A percentile compares a stretch with the other conserved stretches of the same genome.
Conservation (phyloP, 2,113 vertebrate species). For the Thalassoma bifasciatum region DNA sequence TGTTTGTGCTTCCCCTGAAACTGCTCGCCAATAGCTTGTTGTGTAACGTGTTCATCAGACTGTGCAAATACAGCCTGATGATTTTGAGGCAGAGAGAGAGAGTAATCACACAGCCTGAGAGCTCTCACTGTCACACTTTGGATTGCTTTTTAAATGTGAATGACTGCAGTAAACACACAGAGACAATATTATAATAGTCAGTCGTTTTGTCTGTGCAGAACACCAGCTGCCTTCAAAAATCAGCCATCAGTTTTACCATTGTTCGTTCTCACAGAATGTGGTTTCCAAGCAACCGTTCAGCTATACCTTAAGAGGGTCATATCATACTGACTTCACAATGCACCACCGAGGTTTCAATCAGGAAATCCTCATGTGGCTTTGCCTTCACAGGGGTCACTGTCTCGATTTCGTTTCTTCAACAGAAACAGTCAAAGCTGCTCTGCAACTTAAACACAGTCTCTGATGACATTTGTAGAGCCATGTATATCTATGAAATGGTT, state of each 20-base stretch:
- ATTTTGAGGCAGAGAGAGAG: constrained; percentile 8
- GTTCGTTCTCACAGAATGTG: not conserved
- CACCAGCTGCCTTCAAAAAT: not conserved
- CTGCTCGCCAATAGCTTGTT: not conserved
- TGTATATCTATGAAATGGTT: no score
- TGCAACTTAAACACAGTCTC: no score
- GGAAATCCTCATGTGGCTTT: no score
- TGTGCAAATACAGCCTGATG: constrained; percentile 20
- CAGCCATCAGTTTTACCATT: not conserved
- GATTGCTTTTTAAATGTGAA: constrained; percentile 7
- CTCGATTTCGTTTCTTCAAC: no score
- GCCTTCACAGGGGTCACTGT: no score
- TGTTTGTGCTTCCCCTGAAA: not conserved
- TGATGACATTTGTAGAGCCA: no score
- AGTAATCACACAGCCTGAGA: constrained; percentile 1
- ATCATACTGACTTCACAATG: not conserved
- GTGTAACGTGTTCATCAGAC: constrained; percentile 10
- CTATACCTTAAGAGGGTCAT: not conserved
- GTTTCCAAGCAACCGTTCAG: not conserved
- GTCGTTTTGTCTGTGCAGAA: not conserved
- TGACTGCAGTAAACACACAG: not conserved
- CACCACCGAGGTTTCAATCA: no score
- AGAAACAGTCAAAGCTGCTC: no score
- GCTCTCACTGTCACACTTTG: constrained; percentile 3
- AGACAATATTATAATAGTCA: not conserved